Base-by-base conservation (phyloP, 1,140 invertebrate genomes). In the Lepeophtheirus salmonis region DNA sequence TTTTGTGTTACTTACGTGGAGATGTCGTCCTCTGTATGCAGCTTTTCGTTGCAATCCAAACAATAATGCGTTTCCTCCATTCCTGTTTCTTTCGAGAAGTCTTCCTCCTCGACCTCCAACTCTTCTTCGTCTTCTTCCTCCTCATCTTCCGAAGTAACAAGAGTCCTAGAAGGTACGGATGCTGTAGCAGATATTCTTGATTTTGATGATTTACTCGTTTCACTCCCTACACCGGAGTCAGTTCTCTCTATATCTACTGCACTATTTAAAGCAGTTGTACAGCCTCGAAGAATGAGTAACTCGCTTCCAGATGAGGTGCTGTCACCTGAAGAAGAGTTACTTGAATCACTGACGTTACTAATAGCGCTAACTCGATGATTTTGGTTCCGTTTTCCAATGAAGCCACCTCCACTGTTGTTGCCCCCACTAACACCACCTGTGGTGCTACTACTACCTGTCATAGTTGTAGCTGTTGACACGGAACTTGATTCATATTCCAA, bases 161-260 rank as follows among this genome's bases (percentile, higher is more conserved):
- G 60, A 61, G 13, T n/a, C 25, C 14, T 20, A 14, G 2, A 23
- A n/a, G 10, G 30, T 23, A 53, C 50, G 60, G 54, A 30, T 50
- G 21, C 16, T 56, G n/a, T 51, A 64, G n/a, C 61, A 64, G 51
- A 41, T 63, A 41, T 50, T 12, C 55, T 49, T 56, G 62, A 13
- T 17, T 54, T 57, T 10, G 61, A 84, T n/a, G 82, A 81, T 69
- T 87, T 86, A 68, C 84, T 87, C 2, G 87, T 90, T 71, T 92
- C 89, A 1, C 86, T 89, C 26, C 89, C 89, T 0, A 92, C 88
- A 1, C 89, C 89, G 13, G 87, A 90, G 70, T 94, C 89, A 65
- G 89, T 90, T 62, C 89, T 76, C 72, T 92, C 88, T 56, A 91
- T 82, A 61, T 81, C 78, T 3, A 74, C 76, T 1, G 68, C 69